These are phyloP conservation scores for Xestoiulus laeticollis DNA, from an alignment of 2,888 invertebrate species.

Conservation along the genomic window DNA sequence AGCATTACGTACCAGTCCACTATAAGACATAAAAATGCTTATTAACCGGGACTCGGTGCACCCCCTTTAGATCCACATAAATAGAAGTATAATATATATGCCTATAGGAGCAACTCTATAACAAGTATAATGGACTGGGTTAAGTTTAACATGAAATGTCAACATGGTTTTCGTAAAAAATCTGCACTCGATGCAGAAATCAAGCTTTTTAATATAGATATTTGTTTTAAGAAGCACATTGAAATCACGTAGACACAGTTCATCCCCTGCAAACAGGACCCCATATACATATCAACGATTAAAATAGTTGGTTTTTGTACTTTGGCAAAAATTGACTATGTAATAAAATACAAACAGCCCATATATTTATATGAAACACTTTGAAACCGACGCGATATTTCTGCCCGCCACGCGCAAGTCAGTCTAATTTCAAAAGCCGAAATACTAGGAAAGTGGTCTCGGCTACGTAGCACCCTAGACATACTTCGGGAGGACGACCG, in stretches of 20 bases:
- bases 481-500: too few relatives aligned
- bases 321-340: constrained; percentile 26
- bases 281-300: constrained; percentile 19
- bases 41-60: background rate
- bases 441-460: constrained; percentile 26
- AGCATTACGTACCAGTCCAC: constrained; percentile 26
- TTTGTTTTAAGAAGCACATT: constrained; percentile 9
- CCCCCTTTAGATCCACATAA: constrained; percentile 26
- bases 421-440: background rate
- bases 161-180: constrained; percentile 26
- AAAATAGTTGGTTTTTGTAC: constrained; percentile 26
- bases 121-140: constrained; percentile 26
- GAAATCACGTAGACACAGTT: background rate
- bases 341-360: constrained; percentile 26
- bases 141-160: constrained; percentile 17
- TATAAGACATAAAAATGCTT: background rate
- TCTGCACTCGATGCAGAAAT: background rate
- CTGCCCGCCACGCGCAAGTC: background rate
- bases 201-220: background rate
- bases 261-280: constrained; percentile 26
- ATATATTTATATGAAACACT: constrained; percentile 26
- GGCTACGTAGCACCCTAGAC: background rate
- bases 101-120: background rate
- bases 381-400: background rate
- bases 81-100: constrained; percentile 1